phyloP scores from a whole-genome alignment of 1,140 invertebrate species.

The Leptinotarsa defecta region DNA sequence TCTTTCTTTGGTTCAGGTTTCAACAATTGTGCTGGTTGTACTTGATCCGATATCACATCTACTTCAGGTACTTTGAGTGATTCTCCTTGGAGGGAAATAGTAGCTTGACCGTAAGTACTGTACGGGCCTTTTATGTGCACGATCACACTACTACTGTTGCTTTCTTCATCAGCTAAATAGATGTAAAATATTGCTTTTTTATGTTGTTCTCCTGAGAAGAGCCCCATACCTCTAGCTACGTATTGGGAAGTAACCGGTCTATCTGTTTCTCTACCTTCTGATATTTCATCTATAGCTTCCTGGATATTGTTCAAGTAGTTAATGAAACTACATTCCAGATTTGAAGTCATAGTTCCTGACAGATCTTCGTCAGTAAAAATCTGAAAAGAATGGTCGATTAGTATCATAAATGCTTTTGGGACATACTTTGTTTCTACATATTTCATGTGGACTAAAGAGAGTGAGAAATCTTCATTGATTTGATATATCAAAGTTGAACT shows the following conservation, averaged over 20 bases:
- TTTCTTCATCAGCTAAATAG: constrained; percentile 35
- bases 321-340: constrained; percentile 60
- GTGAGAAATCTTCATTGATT: too few species aligned
- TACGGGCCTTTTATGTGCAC: constrained; percentile 47
- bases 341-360: constrained; percentile 46
- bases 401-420: too few species aligned
- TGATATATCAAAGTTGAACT: too few species aligned
- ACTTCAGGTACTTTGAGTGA: constrained; percentile 20
- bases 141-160: constrained; percentile 35
- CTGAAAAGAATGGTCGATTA: constrained; percentile 52
- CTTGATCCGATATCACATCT: neutral
- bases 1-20: neutral
- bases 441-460: too few species aligned
- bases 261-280: constrained; percentile 44
- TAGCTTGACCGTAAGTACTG: constrained; percentile 38
- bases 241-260: constrained; percentile 58
- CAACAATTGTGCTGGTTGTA: neutral
- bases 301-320: constrained; percentile 58
- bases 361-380: constrained; percentile 61
- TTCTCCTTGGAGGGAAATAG: constrained; percentile 28
- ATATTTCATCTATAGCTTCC: constrained; percentile 54
- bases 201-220: constrained; percentile 60
- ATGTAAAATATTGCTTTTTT: constrained; percentile 54
- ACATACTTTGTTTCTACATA: too few species aligned
- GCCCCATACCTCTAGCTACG: constrained; percentile 62